Evolutionary conservation across 2,888 invertebrate species (phyloP).

Genomic region (Hyposoter dolosus): DNA sequence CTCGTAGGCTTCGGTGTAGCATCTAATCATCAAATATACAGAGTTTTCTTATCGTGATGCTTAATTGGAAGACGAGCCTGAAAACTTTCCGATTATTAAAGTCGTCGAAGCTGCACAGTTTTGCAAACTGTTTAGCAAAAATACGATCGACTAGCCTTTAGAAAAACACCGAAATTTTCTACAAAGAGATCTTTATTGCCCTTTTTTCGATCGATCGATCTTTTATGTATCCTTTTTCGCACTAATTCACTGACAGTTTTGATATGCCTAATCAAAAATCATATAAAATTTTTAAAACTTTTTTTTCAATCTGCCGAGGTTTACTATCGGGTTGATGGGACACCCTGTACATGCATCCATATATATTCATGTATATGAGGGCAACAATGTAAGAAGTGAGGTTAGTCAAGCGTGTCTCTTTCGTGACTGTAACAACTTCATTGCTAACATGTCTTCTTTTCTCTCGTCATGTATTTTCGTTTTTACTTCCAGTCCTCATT

Average conservation of each 20-base stretch:
- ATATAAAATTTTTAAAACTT: background rate
- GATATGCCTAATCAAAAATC: background rate
- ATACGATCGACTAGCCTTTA: background rate
- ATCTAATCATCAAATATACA: background rate
- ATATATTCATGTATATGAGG: slow-evolving; percentile 27
- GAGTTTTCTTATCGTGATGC: background rate
- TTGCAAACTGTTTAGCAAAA: background rate
- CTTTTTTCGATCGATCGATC: no score
- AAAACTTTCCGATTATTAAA: background rate
- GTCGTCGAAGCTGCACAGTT: background rate
- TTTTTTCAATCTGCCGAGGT: background rate
- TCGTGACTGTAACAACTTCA: slow-evolving; percentile 58
- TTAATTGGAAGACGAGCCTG: background rate
- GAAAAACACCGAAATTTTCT: background rate
- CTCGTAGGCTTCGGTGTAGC: background rate
- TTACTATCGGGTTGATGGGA: background rate
- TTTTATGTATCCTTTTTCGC: no score
- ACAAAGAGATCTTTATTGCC: background rate
- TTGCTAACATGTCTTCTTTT: slow-evolving; percentile 32
- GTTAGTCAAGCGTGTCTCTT: slow-evolving; percentile 61
- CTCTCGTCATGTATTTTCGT: background rate
- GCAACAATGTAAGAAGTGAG: slow-evolving; percentile 46
- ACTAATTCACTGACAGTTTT: no score
- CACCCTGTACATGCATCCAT: background rate
- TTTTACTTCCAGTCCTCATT: background rate